phyloP scores from a whole-genome alignment of 2,888 invertebrate genomes.

The Folsomia candida region DNA sequence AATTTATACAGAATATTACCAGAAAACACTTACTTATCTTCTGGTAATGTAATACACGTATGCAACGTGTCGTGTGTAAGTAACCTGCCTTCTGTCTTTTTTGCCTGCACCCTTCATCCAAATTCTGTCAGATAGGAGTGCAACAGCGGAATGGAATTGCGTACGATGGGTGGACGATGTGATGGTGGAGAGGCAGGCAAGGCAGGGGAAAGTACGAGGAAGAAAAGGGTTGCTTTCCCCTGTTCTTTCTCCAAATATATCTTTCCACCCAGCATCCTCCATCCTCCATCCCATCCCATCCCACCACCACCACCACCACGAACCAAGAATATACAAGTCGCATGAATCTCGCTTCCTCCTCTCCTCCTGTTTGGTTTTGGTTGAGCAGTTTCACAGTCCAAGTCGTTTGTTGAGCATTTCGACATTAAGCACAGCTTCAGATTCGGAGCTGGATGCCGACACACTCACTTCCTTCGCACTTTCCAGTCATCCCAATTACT shows the following conservation, averaged over 20 bases:
- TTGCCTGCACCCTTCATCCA: neutral
- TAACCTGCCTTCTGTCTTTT: neutral
- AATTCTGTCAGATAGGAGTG: neutral
- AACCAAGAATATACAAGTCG: constrained; percentile 1
- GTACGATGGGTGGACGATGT: neutral
- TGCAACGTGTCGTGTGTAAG: neutral
- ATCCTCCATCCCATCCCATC: neutral
- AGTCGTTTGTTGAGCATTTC: constrained; percentile 10
- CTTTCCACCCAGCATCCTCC: neutral
- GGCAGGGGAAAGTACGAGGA: constrained; percentile 3
- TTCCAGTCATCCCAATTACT: constrained; percentile 19
- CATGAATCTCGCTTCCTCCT: constrained; percentile 1
- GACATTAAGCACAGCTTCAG: constrained; percentile 13
- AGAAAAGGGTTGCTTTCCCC: constrained; percentile 5
- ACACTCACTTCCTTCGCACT: constrained; percentile 15
- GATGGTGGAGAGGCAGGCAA: neutral
- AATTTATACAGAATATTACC: neutral
- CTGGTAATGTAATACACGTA: neutral
- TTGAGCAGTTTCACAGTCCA: neutral
- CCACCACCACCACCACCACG: neutral
- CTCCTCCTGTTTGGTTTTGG: neutral
- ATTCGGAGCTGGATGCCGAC: constrained; percentile 22
- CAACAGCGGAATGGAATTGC: neutral
- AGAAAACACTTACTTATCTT: neutral
- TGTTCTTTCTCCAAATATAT: neutral